These are phyloP conservation scores for Xiphorhynchus erythropygius DNA, from an alignment of 2,797 vertebrate species.

Conservation along the genomic window DNA sequence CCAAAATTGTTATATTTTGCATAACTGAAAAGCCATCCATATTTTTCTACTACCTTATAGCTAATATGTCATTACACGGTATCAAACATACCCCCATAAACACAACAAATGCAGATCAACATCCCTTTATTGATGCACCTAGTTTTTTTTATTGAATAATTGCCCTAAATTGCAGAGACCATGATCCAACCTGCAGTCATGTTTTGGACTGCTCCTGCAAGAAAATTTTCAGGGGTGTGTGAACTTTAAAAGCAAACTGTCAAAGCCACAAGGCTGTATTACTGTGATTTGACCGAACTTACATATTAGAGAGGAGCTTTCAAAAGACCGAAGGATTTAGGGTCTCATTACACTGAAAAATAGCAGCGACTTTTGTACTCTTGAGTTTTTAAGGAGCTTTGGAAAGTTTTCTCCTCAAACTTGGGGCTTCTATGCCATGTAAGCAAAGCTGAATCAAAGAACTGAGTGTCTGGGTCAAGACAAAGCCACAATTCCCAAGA, in stretches of 20 bases:
- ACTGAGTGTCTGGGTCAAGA: neutral
- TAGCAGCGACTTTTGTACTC: neutral
- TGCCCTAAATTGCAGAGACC: neutral
- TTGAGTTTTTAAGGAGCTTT: neutral
- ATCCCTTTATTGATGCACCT: neutral
- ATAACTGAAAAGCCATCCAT: neutral
- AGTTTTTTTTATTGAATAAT: neutral
- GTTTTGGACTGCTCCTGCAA: neutral
- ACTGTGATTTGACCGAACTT: neutral
- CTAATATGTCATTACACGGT: neutral
- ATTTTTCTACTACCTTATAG: neutral
- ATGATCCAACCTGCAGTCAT: rapidly evolving
- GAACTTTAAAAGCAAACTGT: neutral
- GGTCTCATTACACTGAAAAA: neutral
- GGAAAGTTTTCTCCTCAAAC: neutral
- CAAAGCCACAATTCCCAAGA: neutral
- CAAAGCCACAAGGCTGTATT: neutral
- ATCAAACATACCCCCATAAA: neutral
- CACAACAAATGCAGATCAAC: neutral
- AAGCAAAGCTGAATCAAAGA: neutral
- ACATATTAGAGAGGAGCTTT: neutral
- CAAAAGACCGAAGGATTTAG: neutral
- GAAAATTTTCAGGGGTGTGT: neutral
- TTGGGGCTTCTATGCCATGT: neutral
- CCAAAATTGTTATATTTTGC: neutral